Base-by-base conservation (phyloP, 2,797 vertebrate genomes). In the Cynopterus sphinx region DNA sequence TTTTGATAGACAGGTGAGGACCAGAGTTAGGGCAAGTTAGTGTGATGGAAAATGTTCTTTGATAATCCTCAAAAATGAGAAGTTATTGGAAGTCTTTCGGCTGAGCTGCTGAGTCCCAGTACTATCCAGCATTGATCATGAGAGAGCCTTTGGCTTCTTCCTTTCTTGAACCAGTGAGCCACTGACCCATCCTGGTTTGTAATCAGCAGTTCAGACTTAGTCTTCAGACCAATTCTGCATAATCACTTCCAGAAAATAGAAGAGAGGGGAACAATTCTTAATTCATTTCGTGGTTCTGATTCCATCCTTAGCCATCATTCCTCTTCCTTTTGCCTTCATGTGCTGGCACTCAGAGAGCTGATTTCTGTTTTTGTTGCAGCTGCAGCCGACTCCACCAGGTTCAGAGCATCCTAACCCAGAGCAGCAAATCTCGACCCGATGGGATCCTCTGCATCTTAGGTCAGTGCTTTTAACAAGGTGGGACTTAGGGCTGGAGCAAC, bases 391-490 rank as follows among this genome's bases (percentile, higher is more conserved):
- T 99, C 97, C 98, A 99, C 77, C 99, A 99, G 96, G 98, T 99
- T 67, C 99, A 99, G 98, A 98, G 98, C 81, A 98, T 99, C 97
- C 98, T 99, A 92, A 98, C 97, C 12, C 98, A 98, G 94, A 98
- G 98, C 97, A 99, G 98, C 97, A 98, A 99, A 93, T 98, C 98
- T 92, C 98, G 97, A 53, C 99, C 99, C 3, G 99, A 99, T 93
- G 99, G 99, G 83, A 99, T 99, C 97, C 98, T 99, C 85, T 99
- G 99, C 98, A 99, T 99, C 97, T 98, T 99, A 51, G 99, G 99
- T 99, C 89, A 97, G 98, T 98, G 59, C 43, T 86, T 73, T 73
- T 92, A 31, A 68, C 33, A 55, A 59, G 46, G 2, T 81, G 77
- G 84, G 31, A 61, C n/a, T 61, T 49, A 55, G 19, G 46, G 19